A percentile compares a stretch with the other conserved stretches of the same genome.
phyloP scores from a whole-genome alignment of 2,797 vertebrate species.

The Myotis myotis region DNA sequence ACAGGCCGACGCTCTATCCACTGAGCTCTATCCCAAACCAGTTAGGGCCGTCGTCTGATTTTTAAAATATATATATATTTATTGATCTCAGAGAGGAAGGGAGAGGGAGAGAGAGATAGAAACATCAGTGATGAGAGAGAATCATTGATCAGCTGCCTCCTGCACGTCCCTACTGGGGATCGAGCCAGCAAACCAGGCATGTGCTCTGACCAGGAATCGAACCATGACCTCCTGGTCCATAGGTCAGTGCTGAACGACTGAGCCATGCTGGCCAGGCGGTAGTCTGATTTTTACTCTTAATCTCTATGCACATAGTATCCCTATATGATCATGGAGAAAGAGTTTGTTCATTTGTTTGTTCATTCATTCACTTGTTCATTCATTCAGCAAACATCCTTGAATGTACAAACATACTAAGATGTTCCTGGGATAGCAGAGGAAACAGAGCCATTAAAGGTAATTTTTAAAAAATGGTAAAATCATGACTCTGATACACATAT shows the following conservation, averaged over 20 bases:
- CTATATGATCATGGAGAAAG: neutral
- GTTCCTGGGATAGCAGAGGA: neutral
- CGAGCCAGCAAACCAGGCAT: too few relatives aligned
- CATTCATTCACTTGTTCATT: conserved; percentile 29
- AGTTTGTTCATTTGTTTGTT: neutral
- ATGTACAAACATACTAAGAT: neutral
- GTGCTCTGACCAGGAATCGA: too few relatives aligned
- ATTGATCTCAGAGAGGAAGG: too few relatives aligned
- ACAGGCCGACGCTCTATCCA: too few relatives aligned
- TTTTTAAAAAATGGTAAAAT: neutral
- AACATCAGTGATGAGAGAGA: too few relatives aligned
- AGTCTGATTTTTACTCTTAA: conserved; percentile 27
- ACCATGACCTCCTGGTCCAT: too few relatives aligned
- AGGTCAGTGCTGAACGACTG: too few relatives aligned
- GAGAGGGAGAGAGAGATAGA: too few relatives aligned
- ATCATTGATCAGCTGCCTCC: too few relatives aligned
- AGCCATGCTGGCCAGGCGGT: too few relatives aligned
- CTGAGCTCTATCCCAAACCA: too few relatives aligned
- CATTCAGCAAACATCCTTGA: conserved; percentile 7
- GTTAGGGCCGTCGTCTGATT: neutral
- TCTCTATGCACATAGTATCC: neutral
- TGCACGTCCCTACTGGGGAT: too few relatives aligned
- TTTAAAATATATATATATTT: neutral
- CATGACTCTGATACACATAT: neutral
- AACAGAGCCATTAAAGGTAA: neutral